Conservation (phyloP, 2,113 vertebrate species). For the Heteronetta atricapilla region DNA sequence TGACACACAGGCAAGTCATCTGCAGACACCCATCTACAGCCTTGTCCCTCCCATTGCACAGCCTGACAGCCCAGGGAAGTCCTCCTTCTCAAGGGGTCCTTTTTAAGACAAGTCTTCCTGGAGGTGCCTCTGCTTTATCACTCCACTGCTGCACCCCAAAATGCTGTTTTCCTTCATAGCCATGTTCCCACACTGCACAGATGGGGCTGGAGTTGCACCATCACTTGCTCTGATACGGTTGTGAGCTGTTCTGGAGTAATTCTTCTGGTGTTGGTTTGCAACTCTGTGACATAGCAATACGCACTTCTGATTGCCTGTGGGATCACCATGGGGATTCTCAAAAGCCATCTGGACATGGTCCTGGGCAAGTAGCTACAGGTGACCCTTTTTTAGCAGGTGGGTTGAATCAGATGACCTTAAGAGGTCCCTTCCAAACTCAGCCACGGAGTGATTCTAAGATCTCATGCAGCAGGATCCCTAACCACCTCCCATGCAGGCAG, state of each 20-base stretch:
- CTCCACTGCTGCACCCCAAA: neutral
- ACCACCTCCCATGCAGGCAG: neutral
- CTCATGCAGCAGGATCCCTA: neutral
- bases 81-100: neutral
- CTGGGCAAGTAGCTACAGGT: neutral
- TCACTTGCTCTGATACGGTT: neutral
- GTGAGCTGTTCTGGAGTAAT: neutral
- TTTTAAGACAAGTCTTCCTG: neutral
- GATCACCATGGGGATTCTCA: neutral
- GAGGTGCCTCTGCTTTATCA: neutral
- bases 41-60: neutral
- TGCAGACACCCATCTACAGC: neutral
- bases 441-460: neutral
- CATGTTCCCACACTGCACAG: neutral
- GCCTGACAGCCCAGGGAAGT: neutral
- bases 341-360: neutral
- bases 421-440: neutral
- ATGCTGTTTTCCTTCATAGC: neutral
- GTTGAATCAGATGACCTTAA: neutral
- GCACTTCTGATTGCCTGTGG: neutral
- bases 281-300: neutral
- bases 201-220: neutral
- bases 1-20: neutral
- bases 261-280: neutral
- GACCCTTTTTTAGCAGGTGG: neutral